Conservation (phyloP, 2,113 vertebrate species). For the Catagonus wagneri region DNA sequence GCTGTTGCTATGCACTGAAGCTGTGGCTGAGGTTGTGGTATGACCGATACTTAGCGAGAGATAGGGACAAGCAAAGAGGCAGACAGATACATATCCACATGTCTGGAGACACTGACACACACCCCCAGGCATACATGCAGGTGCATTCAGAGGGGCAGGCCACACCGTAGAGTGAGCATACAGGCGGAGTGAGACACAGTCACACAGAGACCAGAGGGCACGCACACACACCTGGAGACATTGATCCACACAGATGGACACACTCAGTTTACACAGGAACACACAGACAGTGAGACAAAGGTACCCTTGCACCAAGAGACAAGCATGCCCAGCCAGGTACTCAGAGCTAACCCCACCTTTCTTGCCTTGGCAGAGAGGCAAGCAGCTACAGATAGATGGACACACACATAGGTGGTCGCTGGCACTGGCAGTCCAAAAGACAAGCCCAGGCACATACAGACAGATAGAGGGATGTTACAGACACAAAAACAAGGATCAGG, state of each 20-base stretch:
- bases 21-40: conserved; percentile 51
- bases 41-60: conserved; percentile 61
- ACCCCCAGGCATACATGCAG: neutral
- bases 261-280: neutral
- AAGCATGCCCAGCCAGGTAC: neutral
- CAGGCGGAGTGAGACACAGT: neutral
- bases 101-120: neutral
- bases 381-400: neutral
- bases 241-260: neutral
- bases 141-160: neutral
- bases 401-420: neutral
- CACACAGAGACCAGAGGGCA: neutral
- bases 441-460: neutral
- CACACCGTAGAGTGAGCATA: neutral
- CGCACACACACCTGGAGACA: neutral
- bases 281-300: neutral
- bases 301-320: neutral
- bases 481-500: neutral
- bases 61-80: conserved; percentile 17
- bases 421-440: conserved; percentile 5
- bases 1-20: conserved; percentile 75
- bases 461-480: conserved; percentile 8
- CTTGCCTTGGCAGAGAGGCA: neutral
- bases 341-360: neutral
- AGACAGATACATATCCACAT: neutral